These are phyloP conservation scores for Indri indri DNA, from an alignment of 2,113 vertebrate genomes.

Conservation along the genomic window DNA sequence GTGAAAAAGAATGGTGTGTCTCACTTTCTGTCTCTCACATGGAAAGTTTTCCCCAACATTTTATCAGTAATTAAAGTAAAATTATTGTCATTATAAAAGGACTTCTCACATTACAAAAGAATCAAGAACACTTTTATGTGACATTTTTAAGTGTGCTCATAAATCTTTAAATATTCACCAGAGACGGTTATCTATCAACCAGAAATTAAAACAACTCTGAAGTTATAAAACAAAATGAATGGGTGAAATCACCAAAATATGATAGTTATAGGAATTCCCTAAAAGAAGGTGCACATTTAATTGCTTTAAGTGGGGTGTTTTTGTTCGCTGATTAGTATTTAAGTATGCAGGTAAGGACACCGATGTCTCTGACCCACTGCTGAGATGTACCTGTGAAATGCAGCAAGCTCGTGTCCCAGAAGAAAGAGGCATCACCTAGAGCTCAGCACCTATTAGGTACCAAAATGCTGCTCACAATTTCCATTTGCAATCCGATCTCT, in stretches of 20 bases:
- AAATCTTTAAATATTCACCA: not conserved
- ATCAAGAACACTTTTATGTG: not conserved
- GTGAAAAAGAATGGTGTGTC: not conserved
- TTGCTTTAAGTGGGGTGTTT: not conserved
- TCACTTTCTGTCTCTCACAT: not conserved
- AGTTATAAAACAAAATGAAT: not conserved
- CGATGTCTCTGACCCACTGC: not conserved
- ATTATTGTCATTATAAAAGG: not conserved
- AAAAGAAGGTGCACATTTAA: not conserved
- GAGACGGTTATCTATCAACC: not conserved
- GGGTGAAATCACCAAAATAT: not conserved
- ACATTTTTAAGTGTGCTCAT: not conserved
- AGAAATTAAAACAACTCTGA: constrained; percentile 30
- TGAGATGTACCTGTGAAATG: not conserved
- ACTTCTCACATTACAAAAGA: not conserved
- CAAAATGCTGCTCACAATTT: not conserved
- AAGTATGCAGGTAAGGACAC: not conserved
- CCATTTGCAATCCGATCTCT: constrained; percentile 21
- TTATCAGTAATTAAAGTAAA: not conserved
- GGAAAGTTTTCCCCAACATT: not conserved
- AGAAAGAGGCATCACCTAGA: not conserved
- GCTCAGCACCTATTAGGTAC: not conserved
- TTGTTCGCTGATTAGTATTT: not conserved
- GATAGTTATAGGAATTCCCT: not conserved
- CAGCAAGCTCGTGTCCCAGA: not conserved